These are phyloP conservation scores for Drosophila nigricruria DNA, from an alignment of 2,888 invertebrate species.

Conservation along the genomic window DNA sequence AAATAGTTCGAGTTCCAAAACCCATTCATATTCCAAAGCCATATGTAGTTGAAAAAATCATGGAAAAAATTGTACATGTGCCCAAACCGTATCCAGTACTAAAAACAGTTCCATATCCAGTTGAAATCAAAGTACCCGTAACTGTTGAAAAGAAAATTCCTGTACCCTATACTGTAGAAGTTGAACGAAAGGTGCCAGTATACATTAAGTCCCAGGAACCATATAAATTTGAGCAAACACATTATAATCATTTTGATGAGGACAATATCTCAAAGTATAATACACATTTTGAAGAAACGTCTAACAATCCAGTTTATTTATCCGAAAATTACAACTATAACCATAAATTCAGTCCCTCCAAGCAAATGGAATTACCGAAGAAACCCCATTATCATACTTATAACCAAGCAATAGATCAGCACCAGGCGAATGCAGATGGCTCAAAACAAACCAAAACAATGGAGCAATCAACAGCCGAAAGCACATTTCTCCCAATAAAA, in stretches of 20 bases:
- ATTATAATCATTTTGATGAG: conserved; percentile 48
- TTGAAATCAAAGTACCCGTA: conserved; percentile 84
- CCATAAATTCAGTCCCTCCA: conserved; percentile 12
- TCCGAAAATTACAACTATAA: conserved; percentile 41
- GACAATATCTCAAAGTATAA: conserved; percentile 44
- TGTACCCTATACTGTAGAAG: conserved; percentile 81
- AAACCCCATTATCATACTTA: conserved; percentile 10
- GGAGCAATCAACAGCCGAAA: conserved; percentile 62
- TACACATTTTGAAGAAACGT: conserved; percentile 44
- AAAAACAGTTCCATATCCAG: conserved; percentile 64
- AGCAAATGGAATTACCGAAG: conserved; percentile 11
- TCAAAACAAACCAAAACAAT: neutral
- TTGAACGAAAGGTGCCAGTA: conserved; percentile 85
- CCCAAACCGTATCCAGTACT: conserved; percentile 84
- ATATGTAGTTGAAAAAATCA: conserved; percentile 86
- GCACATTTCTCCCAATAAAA: conserved; percentile 47
- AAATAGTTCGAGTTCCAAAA: conserved; percentile 86
- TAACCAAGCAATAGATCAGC: conserved; percentile 14
- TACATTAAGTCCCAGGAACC: conserved; percentile 83
- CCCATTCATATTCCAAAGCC: conserved; percentile 86
- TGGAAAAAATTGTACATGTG: conserved; percentile 86
- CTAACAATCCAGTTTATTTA: conserved; percentile 34
- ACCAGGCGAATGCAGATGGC: conserved; percentile 21
- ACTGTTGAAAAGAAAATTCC: conserved; percentile 72
- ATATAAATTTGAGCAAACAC: conserved; percentile 79